Evolutionary conservation across 2,888 invertebrate genomes (phyloP).

Genomic region (Alloplasta piceator): DNA sequence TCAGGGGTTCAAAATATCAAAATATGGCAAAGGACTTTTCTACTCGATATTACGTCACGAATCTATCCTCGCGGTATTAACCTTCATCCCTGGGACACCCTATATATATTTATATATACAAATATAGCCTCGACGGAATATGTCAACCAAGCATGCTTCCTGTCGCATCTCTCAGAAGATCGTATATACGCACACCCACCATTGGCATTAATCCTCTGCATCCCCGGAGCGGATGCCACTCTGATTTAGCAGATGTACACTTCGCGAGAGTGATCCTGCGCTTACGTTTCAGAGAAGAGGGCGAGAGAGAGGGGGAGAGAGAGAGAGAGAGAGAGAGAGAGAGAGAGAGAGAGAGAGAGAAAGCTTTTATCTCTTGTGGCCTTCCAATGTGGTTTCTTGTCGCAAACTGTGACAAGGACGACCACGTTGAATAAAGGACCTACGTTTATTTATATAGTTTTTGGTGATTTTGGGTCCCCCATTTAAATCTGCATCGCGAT

Average conservation of each 20-base stretch:
- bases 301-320: too few species aligned
- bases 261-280: conserved; percentile 28
- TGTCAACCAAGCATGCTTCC: conserved; percentile 16
- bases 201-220: conserved; percentile 9
- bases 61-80: too few species aligned
- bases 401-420: conserved; percentile 33
- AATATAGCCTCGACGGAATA: conserved; percentile 11
- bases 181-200: neutral
- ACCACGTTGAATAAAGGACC: too few species aligned
- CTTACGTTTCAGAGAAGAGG: neutral
- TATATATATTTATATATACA: conserved; percentile 1
- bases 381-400: neutral
- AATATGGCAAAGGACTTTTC: too few species aligned
- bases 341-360: neutral
- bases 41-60: too few species aligned
- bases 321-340: too few species aligned
- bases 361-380: conserved; percentile 35
- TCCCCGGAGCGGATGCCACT: conserved; percentile 39
- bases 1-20: too few species aligned
- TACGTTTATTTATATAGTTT: too few species aligned
- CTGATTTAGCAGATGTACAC: conserved; percentile 49
- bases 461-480: too few species aligned
- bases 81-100: too few species aligned
- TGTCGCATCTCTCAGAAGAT: neutral
- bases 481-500: too few species aligned